phyloP scores from a whole-genome alignment of 2,888 invertebrate species.

The Eupithecia dodoneata region DNA sequence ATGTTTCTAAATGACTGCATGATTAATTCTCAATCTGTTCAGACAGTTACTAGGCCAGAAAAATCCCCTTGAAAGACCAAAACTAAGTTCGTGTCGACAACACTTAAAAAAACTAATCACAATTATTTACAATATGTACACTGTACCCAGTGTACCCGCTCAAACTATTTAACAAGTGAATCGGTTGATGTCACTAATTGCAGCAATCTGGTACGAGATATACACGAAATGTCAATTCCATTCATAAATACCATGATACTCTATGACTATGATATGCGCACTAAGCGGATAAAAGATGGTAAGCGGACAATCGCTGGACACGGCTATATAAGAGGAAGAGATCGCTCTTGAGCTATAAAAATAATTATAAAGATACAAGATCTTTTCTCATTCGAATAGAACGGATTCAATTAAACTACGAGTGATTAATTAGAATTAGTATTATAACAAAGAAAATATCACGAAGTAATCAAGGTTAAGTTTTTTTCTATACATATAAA shows the following conservation, averaged over 20 bases:
- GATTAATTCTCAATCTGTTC: too few relatives aligned
- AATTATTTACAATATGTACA: not conserved
- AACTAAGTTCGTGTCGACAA: slow-evolving; percentile 23
- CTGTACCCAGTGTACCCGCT: not conserved
- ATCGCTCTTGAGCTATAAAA: too few relatives aligned
- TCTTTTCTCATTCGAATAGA: not conserved
- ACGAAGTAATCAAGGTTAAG: not conserved
- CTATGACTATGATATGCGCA: not conserved
- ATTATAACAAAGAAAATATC: not conserved
- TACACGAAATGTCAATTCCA: slow-evolving; percentile 35
- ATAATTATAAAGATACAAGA: not conserved
- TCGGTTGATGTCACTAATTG: slow-evolving; percentile 1
- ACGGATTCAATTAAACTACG: not conserved
- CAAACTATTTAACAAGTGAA: not conserved
- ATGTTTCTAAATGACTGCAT: too few relatives aligned
- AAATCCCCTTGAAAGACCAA: not conserved
- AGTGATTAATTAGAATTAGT: not conserved
- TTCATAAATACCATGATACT: slow-evolving; percentile 24
- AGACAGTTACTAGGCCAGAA: not conserved
- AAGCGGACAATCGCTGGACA: not conserved
- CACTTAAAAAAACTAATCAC: slow-evolving; percentile 6
- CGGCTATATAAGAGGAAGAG: too few relatives aligned
- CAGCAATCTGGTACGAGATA: slow-evolving; percentile 1
- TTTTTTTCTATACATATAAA: slow-evolving; percentile 1
- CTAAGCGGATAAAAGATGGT: slow-evolving; percentile 12